Evolutionary conservation across 2,113 vertebrate genomes (phyloP).

Genomic region (Silurus asotus): DNA sequence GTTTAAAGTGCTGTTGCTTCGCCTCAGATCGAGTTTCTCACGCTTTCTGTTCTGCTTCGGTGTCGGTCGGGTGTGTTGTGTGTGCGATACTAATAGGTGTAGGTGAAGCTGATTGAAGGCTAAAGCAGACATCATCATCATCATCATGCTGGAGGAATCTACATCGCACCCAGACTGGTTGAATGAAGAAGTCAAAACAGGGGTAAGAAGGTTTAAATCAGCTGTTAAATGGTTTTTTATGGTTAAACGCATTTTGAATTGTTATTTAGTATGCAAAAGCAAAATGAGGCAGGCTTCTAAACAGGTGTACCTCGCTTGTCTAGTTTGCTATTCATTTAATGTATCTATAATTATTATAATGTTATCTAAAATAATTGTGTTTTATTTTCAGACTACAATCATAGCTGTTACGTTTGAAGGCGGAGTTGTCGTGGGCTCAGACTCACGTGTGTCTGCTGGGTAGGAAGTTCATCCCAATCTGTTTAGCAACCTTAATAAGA

Average conservation of each 20-base stretch:
- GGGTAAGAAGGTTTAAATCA: conserved; percentile 58
- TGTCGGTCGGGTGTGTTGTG: background rate
- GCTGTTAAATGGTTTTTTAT: background rate
- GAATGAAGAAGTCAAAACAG: conserved; percentile 71
- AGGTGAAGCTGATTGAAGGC: background rate
- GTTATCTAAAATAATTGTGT: too few species aligned
- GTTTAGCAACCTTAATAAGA: background rate
- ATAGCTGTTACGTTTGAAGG: conserved; percentile 81
- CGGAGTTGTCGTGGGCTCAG: conserved; percentile 84
- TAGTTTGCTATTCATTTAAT: background rate
- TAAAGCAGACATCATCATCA: background rate
- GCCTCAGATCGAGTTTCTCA: conserved; percentile 23
- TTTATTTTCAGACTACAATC: conserved; percentile 82
- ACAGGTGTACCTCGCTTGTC: background rate
- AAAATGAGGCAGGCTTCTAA: background rate
- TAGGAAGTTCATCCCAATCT: conserved; percentile 56
- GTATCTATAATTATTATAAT: too few species aligned
- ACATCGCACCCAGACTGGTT: conserved; percentile 57
- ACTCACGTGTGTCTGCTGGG: conserved; percentile 87
- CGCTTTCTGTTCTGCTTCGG: background rate
- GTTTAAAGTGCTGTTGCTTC: background rate
- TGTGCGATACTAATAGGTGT: background rate
- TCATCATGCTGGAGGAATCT: conserved; percentile 61
- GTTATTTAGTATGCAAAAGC: too few species aligned
- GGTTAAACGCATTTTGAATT: background rate